Conservation (phyloP, 2,888 invertebrate genomes). For the Noctua janthina region DNA sequence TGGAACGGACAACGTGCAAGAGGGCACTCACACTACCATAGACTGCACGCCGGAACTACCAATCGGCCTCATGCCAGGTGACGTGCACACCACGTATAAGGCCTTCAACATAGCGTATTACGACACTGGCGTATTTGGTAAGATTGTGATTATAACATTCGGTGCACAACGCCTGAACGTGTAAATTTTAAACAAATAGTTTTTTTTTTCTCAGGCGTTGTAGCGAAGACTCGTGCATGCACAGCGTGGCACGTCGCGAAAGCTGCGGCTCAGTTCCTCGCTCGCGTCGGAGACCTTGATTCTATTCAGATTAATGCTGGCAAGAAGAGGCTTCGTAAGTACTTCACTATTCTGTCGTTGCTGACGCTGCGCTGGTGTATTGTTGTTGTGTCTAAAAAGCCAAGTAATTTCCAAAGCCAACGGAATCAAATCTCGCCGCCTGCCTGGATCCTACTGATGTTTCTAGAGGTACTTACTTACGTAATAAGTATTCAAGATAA, state of each 20-base stretch:
- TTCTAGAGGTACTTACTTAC: neutral
- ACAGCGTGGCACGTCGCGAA: slow-evolving; percentile 71
- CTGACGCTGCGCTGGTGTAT: neutral
- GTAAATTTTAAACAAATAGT: neutral
- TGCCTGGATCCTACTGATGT: neutral
- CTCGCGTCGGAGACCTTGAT: slow-evolving; percentile 72
- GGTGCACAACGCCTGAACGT: neutral
- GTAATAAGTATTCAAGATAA: no score
- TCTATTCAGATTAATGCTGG: slow-evolving; percentile 78
- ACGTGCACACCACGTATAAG: slow-evolving; percentile 74
- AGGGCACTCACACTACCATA: slow-evolving; percentile 71
- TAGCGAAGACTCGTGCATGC: slow-evolving; percentile 75
- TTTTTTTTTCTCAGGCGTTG: slow-evolving; percentile 74
- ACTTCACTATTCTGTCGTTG: neutral
- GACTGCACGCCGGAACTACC: slow-evolving; percentile 77
- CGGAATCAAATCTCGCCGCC: neutral
- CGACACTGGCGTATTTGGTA: slow-evolving; percentile 83
- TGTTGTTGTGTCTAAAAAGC: no score
- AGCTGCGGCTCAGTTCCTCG: slow-evolving; percentile 76
- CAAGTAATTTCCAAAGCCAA: neutral
- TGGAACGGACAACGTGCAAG: slow-evolving; percentile 72
- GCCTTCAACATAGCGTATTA: slow-evolving; percentile 83
- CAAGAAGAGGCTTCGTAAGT: slow-evolving; percentile 81
- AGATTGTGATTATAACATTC: slow-evolving; percentile 31
- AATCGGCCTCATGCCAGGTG: slow-evolving; percentile 72